Conservation (phyloP, 2,113 vertebrate species). For the Kryptolebias marmoratus region DNA sequence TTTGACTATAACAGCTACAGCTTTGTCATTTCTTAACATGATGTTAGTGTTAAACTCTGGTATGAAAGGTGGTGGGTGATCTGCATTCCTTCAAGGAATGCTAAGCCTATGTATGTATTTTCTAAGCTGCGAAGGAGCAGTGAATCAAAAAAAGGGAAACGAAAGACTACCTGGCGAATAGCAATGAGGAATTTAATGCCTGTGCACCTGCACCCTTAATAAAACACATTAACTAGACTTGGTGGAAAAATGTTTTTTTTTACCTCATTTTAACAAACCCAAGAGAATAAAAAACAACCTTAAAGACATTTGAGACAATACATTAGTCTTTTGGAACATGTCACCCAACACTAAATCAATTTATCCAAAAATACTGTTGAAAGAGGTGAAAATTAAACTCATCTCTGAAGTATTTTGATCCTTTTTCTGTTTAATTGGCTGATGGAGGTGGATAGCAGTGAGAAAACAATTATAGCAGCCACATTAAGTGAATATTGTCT, state of each 20-base stretch:
- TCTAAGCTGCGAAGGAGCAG: too few relatives aligned
- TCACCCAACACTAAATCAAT: constrained; percentile 12
- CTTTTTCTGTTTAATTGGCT: not conserved
- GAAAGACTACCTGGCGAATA: too few relatives aligned
- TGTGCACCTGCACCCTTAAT: not conserved
- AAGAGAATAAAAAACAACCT: not conserved
- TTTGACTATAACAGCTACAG: too few relatives aligned
- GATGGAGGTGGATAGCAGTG: not conserved
- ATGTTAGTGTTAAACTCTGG: too few relatives aligned
- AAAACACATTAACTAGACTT: not conserved
- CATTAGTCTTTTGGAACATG: not conserved
- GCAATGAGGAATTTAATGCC: too few relatives aligned
- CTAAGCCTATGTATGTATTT: too few relatives aligned
- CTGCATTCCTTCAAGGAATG: too few relatives aligned
- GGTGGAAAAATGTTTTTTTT: not conserved
- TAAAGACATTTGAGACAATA: not conserved
- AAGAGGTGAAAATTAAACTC: constrained; percentile 6
- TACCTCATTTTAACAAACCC: not conserved
- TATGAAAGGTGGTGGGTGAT: too few relatives aligned
- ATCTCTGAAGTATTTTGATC: not conserved
- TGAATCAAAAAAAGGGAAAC: too few relatives aligned
- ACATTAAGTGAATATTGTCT: not conserved
- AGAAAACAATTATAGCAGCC: not conserved
- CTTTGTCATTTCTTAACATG: too few relatives aligned
- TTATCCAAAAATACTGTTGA: not conserved